Evolutionary conservation across 2,113 vertebrate genomes (phyloP).

Genomic region (Stegostoma tigrinum): DNA sequence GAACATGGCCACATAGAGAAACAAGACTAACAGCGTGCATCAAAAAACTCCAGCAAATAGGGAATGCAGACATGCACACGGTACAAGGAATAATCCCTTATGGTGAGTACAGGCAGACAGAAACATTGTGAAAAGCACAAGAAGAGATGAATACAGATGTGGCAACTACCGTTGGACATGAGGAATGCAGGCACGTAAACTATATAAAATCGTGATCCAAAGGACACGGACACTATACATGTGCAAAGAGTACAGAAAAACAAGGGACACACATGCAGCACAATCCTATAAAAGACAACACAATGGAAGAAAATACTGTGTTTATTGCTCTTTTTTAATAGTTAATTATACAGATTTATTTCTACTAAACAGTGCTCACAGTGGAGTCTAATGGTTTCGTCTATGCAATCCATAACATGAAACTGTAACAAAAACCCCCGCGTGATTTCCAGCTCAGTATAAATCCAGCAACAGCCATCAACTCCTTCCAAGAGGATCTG

Average conservation of each 20-base stretch:
- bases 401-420: slow-evolving; percentile 3
- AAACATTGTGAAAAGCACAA: too few species aligned
- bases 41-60: too few species aligned
- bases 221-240: background rate
- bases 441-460: slow-evolving; percentile 46
- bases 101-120: too few species aligned
- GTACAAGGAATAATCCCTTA: too few species aligned
- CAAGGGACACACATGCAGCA: background rate
- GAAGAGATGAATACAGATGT: too few species aligned
- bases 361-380: slow-evolving; percentile 15
- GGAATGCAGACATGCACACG: too few species aligned
- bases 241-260: background rate
- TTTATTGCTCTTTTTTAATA: slow-evolving; percentile 18
- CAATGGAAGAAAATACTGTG: slow-evolving; percentile 14
- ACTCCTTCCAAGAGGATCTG: slow-evolving; percentile 73
- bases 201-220: too few species aligned
- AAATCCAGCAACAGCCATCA: slow-evolving; percentile 60
- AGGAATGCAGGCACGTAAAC: too few species aligned
- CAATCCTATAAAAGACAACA: background rate
- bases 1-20: too few species aligned
- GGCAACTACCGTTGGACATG: too few species aligned
- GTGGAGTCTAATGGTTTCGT: slow-evolving; percentile 2
- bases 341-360: slow-evolving; percentile 12
- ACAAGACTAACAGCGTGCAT: too few species aligned
- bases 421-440: slow-evolving; percentile 38